Percentiles rank a stretch among this genome's conserved stretches.
Evolutionary conservation across 2,797 vertebrate species (phyloP).

Genomic region (Microcaecilia unicolor): DNA sequence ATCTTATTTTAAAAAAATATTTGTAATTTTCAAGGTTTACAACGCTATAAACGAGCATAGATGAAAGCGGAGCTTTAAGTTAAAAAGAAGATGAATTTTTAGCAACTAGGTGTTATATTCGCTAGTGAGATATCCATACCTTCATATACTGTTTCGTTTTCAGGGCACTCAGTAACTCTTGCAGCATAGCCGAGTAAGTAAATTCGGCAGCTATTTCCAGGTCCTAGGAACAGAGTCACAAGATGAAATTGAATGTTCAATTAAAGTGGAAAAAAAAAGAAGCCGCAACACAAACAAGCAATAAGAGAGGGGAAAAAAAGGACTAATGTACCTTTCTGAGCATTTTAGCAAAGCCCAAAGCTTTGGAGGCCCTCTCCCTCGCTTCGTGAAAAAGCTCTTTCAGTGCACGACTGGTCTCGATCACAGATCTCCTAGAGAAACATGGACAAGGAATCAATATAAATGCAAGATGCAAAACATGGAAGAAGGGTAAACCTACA

Average conservation of each 20-base stretch:
- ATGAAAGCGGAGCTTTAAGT: too few species aligned
- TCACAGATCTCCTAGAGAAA: constrained; percentile 80
- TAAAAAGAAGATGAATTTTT: too few species aligned
- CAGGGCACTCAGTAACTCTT: constrained; percentile 70
- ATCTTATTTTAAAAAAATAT: too few species aligned
- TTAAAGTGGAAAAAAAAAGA: background rate
- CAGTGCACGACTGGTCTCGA: constrained; percentile 89
- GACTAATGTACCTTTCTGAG: constrained; percentile 78
- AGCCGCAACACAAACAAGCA: background rate
- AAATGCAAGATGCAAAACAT: background rate
- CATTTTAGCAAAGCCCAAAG: constrained; percentile 96
- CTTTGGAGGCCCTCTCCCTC: constrained; percentile 91
- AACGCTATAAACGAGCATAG: too few species aligned
- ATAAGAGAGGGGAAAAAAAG: accelerated
- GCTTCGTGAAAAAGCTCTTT: constrained; percentile 97
- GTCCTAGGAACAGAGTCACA: constrained; percentile 62
- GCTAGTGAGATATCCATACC: constrained; percentile 61
- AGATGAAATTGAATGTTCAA: background rate
- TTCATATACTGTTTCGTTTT: constrained; percentile 79
- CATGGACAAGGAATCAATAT: constrained; percentile 5
- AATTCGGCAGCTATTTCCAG: constrained; percentile 95
- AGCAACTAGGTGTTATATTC: too few species aligned
- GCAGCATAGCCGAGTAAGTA: constrained; percentile 68
- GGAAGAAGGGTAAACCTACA: background rate
- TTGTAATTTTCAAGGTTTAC: too few species aligned